A percentile compares a stretch with the other conserved stretches of the same genome.
Evolutionary conservation across 2,888 invertebrate genomes (phyloP).

Genomic region (Thelaira solivaga): DNA sequence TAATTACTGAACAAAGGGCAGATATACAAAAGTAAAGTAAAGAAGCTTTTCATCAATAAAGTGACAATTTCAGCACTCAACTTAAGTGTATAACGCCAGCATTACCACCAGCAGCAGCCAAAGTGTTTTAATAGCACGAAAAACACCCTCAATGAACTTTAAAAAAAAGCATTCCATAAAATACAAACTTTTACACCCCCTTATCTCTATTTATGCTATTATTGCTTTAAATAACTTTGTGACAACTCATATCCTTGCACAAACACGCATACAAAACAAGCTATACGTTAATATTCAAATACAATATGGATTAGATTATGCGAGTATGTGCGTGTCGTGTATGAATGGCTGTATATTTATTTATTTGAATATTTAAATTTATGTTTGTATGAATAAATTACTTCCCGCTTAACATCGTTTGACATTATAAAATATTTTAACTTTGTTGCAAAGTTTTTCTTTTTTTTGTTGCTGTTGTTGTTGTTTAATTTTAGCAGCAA

Average conservation of each 20-base stretch:
- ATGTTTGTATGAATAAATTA: slow-evolving; percentile 52
- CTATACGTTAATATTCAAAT: slow-evolving; percentile 19
- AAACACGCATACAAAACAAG: neutral
- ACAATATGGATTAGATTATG: slow-evolving; percentile 35
- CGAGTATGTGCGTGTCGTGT: slow-evolving; percentile 4
- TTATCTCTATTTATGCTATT: neutral
- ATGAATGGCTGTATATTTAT: no score
- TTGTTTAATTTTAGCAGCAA: slow-evolving; percentile 17
- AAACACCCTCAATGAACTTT: slow-evolving; percentile 45
- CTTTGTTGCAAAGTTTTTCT: slow-evolving; percentile 45
- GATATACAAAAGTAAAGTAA: slow-evolving; percentile 6
- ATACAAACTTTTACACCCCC: neutral
- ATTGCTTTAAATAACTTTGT: slow-evolving; percentile 34
- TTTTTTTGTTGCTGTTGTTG: neutral
- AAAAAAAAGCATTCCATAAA: slow-evolving; percentile 34
- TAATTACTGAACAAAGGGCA: slow-evolving; percentile 54
- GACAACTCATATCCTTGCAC: slow-evolving; percentile 11
- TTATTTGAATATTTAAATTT: neutral
- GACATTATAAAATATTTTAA: slow-evolving; percentile 46
- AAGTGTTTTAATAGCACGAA: slow-evolving; percentile 42
- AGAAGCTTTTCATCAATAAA: slow-evolving; percentile 61
- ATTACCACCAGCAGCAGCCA: slow-evolving; percentile 20
- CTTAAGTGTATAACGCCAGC: slow-evolving; percentile 30
- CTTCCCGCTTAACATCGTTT: slow-evolving; percentile 58
- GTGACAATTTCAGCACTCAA: slow-evolving; percentile 61